These are phyloP conservation scores for Drosophila takahashii DNA, from an alignment of 1,140 invertebrate genomes.

Conservation along the genomic window DNA sequence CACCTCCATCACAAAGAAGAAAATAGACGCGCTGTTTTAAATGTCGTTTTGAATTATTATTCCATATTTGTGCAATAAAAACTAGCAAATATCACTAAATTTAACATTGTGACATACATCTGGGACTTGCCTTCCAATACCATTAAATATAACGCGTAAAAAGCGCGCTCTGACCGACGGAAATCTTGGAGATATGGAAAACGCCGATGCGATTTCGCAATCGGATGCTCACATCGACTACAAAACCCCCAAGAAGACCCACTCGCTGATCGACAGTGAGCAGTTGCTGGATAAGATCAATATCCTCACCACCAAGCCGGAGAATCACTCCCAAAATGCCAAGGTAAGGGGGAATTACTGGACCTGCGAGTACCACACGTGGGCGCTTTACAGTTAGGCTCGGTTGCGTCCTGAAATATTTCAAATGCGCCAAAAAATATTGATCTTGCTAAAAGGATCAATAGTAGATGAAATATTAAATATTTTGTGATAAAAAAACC, in stretches of 20 bases:
- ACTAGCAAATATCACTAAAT: neutral
- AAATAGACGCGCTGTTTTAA: constrained; percentile 53
- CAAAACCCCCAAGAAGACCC: constrained; percentile 76
- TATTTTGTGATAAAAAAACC: too few relatives aligned
- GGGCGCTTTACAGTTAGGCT: constrained; percentile 21
- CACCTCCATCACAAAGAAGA: neutral
- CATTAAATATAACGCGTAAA: neutral
- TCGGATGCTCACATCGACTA: constrained; percentile 67
- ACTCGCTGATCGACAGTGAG: constrained; percentile 68
- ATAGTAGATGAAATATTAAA: too few relatives aligned
- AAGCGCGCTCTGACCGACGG: neutral
- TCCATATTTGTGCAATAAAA: constrained; percentile 21
- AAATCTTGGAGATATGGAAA: constrained; percentile 54
- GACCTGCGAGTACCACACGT: neutral
- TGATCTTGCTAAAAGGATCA: neutral
- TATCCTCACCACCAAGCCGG: constrained; percentile 79
- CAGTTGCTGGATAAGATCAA: constrained; percentile 78
- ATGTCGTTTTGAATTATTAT: constrained; percentile 15
- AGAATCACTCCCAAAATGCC: constrained; percentile 76
- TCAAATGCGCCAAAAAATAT: constrained; percentile 2
- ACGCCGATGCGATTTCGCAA: constrained; percentile 51
- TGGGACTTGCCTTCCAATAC: neutral
- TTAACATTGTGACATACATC: neutral
- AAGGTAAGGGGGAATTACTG: constrained; percentile 56
- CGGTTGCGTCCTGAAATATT: neutral